A percentile compares a stretch with the other conserved stretches of the same genome.
These are phyloP conservation scores for Amaurobius ferox DNA, from an alignment of 2,888 invertebrate species.

Conservation along the genomic window DNA sequence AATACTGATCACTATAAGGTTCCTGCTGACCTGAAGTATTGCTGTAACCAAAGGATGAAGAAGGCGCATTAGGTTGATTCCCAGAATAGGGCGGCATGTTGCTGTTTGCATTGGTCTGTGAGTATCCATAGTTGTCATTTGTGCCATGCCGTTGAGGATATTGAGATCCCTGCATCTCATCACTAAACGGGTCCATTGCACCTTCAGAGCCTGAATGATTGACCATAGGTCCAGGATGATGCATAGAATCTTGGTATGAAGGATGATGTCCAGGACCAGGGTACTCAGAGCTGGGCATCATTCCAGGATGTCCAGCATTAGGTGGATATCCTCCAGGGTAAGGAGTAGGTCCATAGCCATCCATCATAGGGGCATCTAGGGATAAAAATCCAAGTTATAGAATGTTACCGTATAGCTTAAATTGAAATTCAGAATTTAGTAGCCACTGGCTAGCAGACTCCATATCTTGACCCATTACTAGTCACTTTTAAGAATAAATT, in stretches of 20 bases:
- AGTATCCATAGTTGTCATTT: slow-evolving; percentile 50
- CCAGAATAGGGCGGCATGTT: slow-evolving; percentile 59
- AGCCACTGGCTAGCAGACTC: too few relatives aligned
- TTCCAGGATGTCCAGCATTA: slow-evolving; percentile 71
- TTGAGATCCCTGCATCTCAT: slow-evolving; percentile 68
- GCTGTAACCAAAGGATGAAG: slow-evolving; percentile 59
- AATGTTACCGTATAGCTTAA: too few relatives aligned
- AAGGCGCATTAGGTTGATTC: slow-evolving; percentile 60
- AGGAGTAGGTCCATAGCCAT: slow-evolving; percentile 79
- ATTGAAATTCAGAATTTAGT: too few relatives aligned
- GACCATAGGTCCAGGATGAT: slow-evolving; percentile 47
- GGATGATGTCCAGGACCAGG: slow-evolving; percentile 73
- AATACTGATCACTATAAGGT: slow-evolving; percentile 66
- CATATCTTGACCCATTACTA: too few relatives aligned
- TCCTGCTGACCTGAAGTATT: slow-evolving; percentile 65
- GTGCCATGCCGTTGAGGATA: slow-evolving; percentile 41
- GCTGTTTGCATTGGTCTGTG: slow-evolving; percentile 46
- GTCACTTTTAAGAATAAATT: too few relatives aligned
- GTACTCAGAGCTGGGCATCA: slow-evolving; percentile 72
- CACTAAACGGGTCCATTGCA: slow-evolving; percentile 73
- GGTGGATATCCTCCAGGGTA: slow-evolving; percentile 74
- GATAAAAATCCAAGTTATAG: too few relatives aligned
- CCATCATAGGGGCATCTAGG: slow-evolving; percentile 83
- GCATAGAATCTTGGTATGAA: slow-evolving; percentile 71
- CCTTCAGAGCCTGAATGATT: slow-evolving; percentile 76